Base-by-base conservation (phyloP, 2,888 invertebrate species). In the Venusia cambrica region DNA sequence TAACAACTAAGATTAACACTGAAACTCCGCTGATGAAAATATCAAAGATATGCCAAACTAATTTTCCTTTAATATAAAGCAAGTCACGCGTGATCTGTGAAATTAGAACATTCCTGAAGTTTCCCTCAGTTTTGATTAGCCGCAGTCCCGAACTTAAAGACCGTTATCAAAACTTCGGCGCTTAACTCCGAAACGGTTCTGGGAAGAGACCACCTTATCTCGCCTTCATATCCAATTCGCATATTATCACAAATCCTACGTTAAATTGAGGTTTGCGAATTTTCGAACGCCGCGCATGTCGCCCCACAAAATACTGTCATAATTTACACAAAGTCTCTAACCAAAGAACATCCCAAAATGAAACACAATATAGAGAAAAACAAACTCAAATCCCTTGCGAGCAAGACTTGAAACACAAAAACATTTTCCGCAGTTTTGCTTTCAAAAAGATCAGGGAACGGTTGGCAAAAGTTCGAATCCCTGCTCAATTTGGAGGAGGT, bases 391-490 rank as follows among this genome's bases (percentile, higher is more conserved):
- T 3, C 0, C 2, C 5, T 3, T 11, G 1, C 5, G 0, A 11
- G 38, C 17, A 62, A 37, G 51, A 34, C 2, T 21, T 24, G 57
- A 5, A 40, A 14, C 62, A 9, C 16, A 28, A 19, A 25, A 14
- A 1, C n/a, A 15, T 3, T 1, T 5, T 8, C 1, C 4, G 4
- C 8, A 21, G 8, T 58, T 6, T n/a, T 12, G 13, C 49, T 15
- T 51, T 47, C 33, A 27, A 38, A 51, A 29, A 36, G 22, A 70
- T 65, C 64, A 55, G 54, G 54, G 64, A 66, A 65, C 68, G 53
- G 65, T 69, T 66, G 59, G 70, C 73, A 70, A 75, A 64, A 76
- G 64, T 75, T 77, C 66, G 62, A 68, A 72, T 66, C 68, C 67
- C 62, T 57, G 67, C 73, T 62, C 72, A 79, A 76, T 77, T 79